Percentiles rank a stretch among this genome's conserved stretches.
These are phyloP conservation scores for Anolis sagrei DNA, from an alignment of 2,113 vertebrate species.

Conservation along the genomic window DNA sequence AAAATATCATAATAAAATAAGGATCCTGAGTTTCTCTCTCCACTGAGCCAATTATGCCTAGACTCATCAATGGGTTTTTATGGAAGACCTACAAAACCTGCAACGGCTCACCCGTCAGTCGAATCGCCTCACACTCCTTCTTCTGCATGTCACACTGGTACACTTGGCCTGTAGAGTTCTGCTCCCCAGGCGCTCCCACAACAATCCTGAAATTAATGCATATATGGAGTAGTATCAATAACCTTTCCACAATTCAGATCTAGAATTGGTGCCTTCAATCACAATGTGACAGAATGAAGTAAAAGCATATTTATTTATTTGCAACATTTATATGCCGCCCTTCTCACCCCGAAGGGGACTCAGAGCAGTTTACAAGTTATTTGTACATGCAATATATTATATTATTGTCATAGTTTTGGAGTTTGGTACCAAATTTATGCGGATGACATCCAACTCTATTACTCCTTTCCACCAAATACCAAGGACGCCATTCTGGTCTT, in stretches of 20 bases:
- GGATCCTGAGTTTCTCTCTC: background rate
- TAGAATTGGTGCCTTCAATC: background rate
- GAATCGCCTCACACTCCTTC: background rate
- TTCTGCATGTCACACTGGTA: conserved; percentile 26
- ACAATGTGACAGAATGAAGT: background rate
- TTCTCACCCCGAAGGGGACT: no score
- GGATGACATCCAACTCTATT: no score
- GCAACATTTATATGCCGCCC: no score
- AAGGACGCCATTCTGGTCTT: no score
- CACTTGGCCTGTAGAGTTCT: conserved; percentile 22
- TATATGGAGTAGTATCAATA: background rate
- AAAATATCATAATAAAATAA: background rate
- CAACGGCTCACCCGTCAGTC: background rate
- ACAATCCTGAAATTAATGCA: conserved; percentile 9
- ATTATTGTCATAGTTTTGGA: no score
- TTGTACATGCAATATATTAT: no score
- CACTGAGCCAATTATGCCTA: background rate
- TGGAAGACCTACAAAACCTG: background rate
- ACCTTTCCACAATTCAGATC: background rate
- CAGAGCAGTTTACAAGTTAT: no score
- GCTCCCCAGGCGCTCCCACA: conserved; percentile 21
- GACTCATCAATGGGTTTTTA: no score
- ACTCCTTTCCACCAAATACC: no score
- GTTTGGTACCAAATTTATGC: no score
- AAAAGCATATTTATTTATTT: no score